phyloP scores from a whole-genome alignment of 2,888 invertebrate species.

The Archips crataeganus region DNA sequence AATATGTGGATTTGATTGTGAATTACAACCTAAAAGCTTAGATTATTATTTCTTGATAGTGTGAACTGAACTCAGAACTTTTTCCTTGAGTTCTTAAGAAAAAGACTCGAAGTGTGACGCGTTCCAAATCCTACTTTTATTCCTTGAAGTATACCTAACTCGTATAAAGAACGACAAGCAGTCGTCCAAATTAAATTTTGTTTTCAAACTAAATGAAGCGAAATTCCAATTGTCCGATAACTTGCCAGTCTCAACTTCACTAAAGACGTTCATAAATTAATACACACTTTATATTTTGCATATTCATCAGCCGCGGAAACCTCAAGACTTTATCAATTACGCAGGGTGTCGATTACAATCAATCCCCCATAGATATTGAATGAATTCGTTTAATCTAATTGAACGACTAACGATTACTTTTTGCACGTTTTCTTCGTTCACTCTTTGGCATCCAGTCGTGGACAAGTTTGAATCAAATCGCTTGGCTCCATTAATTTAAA shows the following conservation, averaged over 20 bases:
- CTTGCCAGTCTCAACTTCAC: not conserved
- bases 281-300: constrained; percentile 16
- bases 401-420: constrained; percentile 13
- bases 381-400: constrained; percentile 21
- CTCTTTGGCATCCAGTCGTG: not conserved
- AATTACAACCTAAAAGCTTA: no score
- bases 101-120: no score
- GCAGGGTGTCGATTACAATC: constrained; percentile 14
- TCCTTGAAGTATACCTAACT: no score
- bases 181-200: not conserved
- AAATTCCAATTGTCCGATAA: not conserved
- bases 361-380: constrained; percentile 20
- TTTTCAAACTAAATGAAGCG: not conserved
- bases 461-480: constrained; percentile 6
- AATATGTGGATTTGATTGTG: no score
- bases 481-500: no score
- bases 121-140: no score
- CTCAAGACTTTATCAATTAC: constrained; percentile 18
- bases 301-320: constrained; percentile 21
- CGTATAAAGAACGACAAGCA: no score
- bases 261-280: constrained; percentile 4
- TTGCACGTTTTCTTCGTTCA: constrained; percentile 8
- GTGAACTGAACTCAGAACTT: no score
- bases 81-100: no score
- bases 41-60: no score